Evolutionary conservation across 2,888 invertebrate genomes (phyloP).

Genomic region (Listrodromus nycthemerus): DNA sequence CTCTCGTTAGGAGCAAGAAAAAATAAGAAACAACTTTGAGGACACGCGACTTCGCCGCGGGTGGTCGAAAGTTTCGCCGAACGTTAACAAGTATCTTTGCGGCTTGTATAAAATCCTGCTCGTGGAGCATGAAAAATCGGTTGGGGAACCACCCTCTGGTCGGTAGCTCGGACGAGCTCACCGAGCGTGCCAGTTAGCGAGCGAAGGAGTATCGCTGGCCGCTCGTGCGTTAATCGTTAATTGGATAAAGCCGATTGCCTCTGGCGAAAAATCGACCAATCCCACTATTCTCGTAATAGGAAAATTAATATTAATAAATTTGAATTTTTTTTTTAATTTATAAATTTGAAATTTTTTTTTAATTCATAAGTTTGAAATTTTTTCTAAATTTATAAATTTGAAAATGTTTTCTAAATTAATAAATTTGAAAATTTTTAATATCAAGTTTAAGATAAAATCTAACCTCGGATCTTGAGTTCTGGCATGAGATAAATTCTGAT

Average conservation of each 20-base stretch:
- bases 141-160: conserved; percentile 63
- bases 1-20: conserved; percentile 31
- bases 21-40: conserved; percentile 28
- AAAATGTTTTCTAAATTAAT: too few species aligned
- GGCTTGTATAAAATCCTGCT: conserved; percentile 61
- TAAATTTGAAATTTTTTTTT: too few species aligned
- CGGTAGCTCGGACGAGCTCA: conserved; percentile 46
- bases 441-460: too few species aligned
- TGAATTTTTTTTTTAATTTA: too few species aligned
- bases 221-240: conserved; percentile 56
- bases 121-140: conserved; percentile 73
- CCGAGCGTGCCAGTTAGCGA: conserved; percentile 57
- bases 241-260: conserved; percentile 53
- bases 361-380: too few species aligned
- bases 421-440: too few species aligned
- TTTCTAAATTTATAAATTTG: too few species aligned
- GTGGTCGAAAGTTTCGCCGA: conserved; percentile 75
- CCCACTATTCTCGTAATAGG: too few species aligned
- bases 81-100: conserved; percentile 79
- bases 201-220: conserved; percentile 24
- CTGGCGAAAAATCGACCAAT: background rate
- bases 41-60: conserved; percentile 78
- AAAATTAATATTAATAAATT: too few species aligned
- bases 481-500: too few species aligned
- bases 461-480: too few species aligned